Evolutionary conservation across 2,113 vertebrate genomes (phyloP).

Genomic region (Macquaria australasica): DNA sequence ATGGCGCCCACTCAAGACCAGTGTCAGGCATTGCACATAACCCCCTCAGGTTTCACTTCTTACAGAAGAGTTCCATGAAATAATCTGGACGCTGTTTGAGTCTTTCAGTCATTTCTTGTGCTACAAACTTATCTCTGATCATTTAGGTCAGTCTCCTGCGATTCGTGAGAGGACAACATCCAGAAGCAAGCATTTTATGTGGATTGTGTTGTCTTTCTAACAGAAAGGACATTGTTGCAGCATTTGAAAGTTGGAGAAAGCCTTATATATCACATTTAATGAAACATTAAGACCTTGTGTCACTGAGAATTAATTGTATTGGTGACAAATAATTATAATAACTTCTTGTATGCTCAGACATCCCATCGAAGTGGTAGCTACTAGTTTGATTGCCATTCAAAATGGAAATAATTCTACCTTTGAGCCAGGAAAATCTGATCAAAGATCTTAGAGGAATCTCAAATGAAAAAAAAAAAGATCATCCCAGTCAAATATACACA

Average conservation of each 20-base stretch:
- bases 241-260: not conserved
- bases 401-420: not conserved
- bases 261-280: not conserved
- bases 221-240: not conserved
- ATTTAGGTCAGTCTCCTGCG: not conserved
- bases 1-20: constrained; percentile 25
- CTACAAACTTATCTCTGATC: not conserved
- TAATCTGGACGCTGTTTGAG: not conserved
- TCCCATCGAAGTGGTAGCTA: not conserved
- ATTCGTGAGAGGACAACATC: not conserved
- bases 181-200: not conserved
- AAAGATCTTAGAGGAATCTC: not conserved
- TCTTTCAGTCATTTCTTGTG: not conserved
- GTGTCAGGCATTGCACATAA: not conserved
- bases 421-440: not conserved
- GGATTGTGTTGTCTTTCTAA: not conserved
- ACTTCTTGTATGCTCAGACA: not conserved
- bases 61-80: not conserved
- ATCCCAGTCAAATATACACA: not conserved
- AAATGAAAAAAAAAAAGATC: not conserved
- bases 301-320: not conserved
- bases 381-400: not conserved
- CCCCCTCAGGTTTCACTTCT: not conserved
- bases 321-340: not conserved
- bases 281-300: not conserved